Conservation (phyloP, 2,888 invertebrate species). For the Caenorhabditis japonica region DNA sequence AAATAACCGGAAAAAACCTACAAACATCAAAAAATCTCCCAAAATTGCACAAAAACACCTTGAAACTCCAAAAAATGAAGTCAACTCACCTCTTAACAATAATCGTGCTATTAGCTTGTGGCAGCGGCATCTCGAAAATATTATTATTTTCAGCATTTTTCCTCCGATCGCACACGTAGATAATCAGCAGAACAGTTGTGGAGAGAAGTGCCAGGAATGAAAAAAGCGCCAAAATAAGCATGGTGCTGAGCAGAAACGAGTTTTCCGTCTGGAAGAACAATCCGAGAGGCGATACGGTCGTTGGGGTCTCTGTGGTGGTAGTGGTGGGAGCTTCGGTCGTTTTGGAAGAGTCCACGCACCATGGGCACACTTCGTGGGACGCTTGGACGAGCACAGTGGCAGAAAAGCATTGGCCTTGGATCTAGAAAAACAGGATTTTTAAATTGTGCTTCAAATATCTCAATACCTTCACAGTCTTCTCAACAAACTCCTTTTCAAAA, state of each 20-base stretch:
- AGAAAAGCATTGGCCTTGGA: conserved; percentile 48
- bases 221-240: conserved; percentile 15
- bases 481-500: conserved; percentile 2
- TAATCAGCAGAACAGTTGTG: conserved; percentile 19
- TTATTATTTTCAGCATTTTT: not conserved
- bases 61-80: not conserved
- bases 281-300: not conserved
- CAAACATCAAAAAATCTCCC: too few species aligned
- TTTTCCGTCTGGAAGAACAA: conserved; percentile 4
- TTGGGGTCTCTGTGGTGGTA: not conserved
- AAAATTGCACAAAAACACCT: too few species aligned
- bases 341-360: conserved; percentile 40
- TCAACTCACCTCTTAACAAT: conserved; percentile 1
- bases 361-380: conserved; percentile 36
- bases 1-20: too few species aligned
- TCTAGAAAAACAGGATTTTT: conserved; percentile 6
- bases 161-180: conserved; percentile 31
- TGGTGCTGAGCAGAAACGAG: conserved; percentile 3
- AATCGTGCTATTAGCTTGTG: conserved; percentile 37
- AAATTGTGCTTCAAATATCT: too few species aligned
- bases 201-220: conserved; percentile 26
- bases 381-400: conserved; percentile 36
- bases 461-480: conserved; percentile 6
- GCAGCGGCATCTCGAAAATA: conserved; percentile 29
- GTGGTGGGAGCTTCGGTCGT: conserved; percentile 7